A percentile compares a stretch with the other conserved stretches of the same genome.
These are phyloP conservation scores for Luscinia megarhynchos DNA, from an alignment of 2,797 vertebrate genomes.

Conservation along the genomic window DNA sequence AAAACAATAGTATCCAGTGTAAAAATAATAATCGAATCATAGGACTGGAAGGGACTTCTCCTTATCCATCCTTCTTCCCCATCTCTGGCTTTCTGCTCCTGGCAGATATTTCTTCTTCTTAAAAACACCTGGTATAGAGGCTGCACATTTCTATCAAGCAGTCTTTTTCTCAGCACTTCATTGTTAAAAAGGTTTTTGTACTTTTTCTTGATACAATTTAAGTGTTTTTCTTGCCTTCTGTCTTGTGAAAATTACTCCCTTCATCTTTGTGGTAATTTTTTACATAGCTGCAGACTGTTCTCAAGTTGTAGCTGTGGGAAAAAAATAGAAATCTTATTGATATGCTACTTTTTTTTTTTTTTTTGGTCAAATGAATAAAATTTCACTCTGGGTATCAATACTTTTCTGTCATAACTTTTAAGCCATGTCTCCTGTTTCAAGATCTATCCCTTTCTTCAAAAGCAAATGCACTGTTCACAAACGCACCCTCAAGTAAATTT, in stretches of 20 bases:
- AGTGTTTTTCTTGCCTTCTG: neutral
- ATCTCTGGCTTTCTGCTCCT: neutral
- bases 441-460: neutral
- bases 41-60: neutral
- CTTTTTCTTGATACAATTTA: neutral
- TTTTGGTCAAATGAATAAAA: neutral
- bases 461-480: neutral
- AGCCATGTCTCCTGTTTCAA: neutral
- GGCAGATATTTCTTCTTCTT: neutral
- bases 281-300: neutral
- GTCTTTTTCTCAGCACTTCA: neutral
- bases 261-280: neutral
- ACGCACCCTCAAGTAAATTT: neutral
- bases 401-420: neutral
- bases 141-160: neutral
- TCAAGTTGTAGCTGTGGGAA: neutral
- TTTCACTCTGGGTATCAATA: neutral
- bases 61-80: neutral
- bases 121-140: neutral
- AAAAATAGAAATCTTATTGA: neutral
- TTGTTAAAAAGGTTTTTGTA: neutral
- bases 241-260: neutral
- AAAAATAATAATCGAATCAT: neutral
- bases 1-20: neutral
- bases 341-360: neutral